Percentiles rank a stretch among this genome's conserved stretches.
Evolutionary conservation across 2,797 vertebrate species (phyloP).

Genomic region (Paguma larvata): DNA sequence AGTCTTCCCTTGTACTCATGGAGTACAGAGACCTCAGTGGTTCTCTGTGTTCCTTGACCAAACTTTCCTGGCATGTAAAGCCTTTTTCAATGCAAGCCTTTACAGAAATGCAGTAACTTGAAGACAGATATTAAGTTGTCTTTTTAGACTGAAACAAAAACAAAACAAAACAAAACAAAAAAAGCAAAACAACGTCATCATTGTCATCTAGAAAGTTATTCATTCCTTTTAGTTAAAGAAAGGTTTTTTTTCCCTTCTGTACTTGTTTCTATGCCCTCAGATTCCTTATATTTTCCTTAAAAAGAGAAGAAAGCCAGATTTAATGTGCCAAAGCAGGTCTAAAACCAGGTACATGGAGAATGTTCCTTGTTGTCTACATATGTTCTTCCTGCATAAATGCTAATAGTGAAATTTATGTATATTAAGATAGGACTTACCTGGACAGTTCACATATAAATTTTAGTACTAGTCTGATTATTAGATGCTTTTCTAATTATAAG

Average conservation of each 20-base stretch:
- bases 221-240: not conserved
- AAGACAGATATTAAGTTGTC: conserved; percentile 5
- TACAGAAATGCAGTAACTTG: conserved; percentile 3
- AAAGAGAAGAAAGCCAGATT: not conserved
- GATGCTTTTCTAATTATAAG: not conserved
- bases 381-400: not conserved
- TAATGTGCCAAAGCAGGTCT: not conserved
- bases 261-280: not conserved
- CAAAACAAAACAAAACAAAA: not conserved
- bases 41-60: not conserved
- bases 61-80: not conserved
- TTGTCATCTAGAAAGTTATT: not conserved
- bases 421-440: not conserved
- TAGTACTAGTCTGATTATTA: not conserved
- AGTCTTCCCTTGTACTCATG: accelerated
- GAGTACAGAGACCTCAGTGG: not conserved
- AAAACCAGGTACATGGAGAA: not conserved
- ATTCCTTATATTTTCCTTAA: conserved; percentile 36
- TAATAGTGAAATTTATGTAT: not conserved
- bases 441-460: conserved; percentile 14
- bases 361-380: not conserved
- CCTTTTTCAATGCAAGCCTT: not conserved
- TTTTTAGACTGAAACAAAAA: not conserved
- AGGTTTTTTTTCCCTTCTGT: not conserved
- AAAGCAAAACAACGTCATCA: not conserved